phyloP scores from a whole-genome alignment of 2,113 vertebrate species.

The Toxostoma redivivum region DNA sequence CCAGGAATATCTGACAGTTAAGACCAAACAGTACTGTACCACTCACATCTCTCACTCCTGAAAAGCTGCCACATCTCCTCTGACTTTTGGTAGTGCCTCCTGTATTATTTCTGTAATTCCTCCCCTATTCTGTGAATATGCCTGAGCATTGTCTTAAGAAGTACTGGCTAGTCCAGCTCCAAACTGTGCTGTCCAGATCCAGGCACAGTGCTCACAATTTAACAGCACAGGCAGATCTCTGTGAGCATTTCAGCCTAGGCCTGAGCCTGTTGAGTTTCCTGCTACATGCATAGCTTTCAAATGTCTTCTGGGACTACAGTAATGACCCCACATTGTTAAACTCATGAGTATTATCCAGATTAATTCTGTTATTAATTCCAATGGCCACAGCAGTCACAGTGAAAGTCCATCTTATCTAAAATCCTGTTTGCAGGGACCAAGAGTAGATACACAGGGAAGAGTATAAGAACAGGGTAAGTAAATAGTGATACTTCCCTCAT shows the following conservation, averaged over 20 bases:
- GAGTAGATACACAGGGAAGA: slow-evolving; percentile 8
- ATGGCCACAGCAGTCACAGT: background rate
- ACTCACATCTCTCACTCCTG: background rate
- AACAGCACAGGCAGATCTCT: background rate
- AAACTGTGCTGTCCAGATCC: background rate
- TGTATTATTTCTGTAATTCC: background rate
- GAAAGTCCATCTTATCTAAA: background rate
- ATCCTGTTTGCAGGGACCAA: background rate
- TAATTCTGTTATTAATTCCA: background rate
- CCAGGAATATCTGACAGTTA: background rate
- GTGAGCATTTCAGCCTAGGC: background rate
- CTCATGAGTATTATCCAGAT: background rate
- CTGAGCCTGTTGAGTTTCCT: background rate
- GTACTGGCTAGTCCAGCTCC: background rate
- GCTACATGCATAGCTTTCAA: background rate
- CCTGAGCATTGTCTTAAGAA: background rate
- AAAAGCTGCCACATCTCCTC: background rate
- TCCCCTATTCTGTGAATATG: background rate
- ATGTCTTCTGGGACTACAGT: background rate
- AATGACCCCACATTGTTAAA: background rate
- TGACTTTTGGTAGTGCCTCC: background rate
- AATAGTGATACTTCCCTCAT: slow-evolving; percentile 51
- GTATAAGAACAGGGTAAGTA: slow-evolving; percentile 28
- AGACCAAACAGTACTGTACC: background rate
- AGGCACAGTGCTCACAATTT: background rate